These are phyloP conservation scores for Apomyelois bistriatella DNA, from an alignment of 2,888 invertebrate genomes.

Conservation along the genomic window DNA sequence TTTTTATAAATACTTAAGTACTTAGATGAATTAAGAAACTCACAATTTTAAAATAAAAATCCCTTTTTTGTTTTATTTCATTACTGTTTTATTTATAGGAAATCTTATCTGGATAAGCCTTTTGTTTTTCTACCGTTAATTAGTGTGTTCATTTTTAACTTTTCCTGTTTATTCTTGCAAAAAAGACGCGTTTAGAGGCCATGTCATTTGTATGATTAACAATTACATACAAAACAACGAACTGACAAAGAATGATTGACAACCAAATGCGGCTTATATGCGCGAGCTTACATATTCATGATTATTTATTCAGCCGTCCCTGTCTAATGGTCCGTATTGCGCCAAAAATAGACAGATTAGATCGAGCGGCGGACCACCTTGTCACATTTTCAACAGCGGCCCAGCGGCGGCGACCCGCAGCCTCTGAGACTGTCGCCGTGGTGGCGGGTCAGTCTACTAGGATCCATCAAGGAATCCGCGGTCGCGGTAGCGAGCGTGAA, in stretches of 20 bases:
- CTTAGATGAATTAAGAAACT: too few relatives aligned
- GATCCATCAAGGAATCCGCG: too few relatives aligned
- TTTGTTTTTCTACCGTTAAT: too few relatives aligned
- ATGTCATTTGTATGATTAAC: background rate
- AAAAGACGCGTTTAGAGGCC: background rate
- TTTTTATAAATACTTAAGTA: too few relatives aligned
- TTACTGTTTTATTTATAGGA: too few relatives aligned
- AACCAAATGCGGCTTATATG: slow-evolving; percentile 45
- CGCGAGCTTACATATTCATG: slow-evolving; percentile 40
- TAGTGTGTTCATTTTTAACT: too few relatives aligned
- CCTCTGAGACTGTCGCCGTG: slow-evolving; percentile 12
- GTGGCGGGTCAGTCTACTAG: background rate
- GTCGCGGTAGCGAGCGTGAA: too few relatives aligned
- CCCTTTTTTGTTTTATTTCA: too few relatives aligned
- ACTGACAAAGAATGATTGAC: slow-evolving; percentile 43
- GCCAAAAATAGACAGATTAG: slow-evolving; percentile 56
- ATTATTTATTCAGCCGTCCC: slow-evolving; percentile 47
- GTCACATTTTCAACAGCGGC: slow-evolving; percentile 42
- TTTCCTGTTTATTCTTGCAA: too few relatives aligned
- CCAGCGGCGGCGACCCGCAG: slow-evolving; percentile 25
- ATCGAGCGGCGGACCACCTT: slow-evolving; percentile 44
- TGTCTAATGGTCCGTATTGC: slow-evolving; percentile 39
- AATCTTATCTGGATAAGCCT: too few relatives aligned
- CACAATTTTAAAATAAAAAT: too few relatives aligned
- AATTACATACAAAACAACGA: slow-evolving; percentile 14